A percentile compares a stretch with the other conserved stretches of the same genome.
These are phyloP conservation scores for Eupithecia insigniata DNA, from an alignment of 2,888 invertebrate genomes.

Conservation along the genomic window DNA sequence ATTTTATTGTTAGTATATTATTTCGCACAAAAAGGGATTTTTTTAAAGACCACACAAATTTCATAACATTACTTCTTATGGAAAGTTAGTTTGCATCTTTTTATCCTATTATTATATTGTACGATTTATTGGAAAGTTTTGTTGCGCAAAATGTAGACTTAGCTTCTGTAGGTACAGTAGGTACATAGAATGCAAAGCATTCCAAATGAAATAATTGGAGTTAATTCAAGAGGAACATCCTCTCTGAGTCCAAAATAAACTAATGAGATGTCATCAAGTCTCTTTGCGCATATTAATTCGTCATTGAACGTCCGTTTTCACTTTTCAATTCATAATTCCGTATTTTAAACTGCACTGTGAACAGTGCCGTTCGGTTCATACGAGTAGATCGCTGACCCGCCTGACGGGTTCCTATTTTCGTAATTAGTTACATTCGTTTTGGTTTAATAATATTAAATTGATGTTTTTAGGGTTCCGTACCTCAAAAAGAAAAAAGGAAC, in stretches of 20 bases:
- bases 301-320: constrained; percentile 33
- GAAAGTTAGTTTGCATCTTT: not conserved
- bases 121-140: not conserved
- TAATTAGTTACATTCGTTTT: no score
- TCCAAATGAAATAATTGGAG: constrained; percentile 27
- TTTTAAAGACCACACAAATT: no score
- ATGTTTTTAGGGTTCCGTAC: no score
- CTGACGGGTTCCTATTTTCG: no score
- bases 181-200: constrained; percentile 1
- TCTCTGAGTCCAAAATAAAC: constrained; percentile 35
- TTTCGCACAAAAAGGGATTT: no score
- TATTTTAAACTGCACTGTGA: not conserved
- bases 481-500: no score
- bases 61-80: not conserved
- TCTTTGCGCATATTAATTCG: constrained; percentile 36
- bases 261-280: constrained; percentile 34
- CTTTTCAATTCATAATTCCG: not conserved
- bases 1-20: not conserved
- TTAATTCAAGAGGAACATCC: constrained; percentile 31
- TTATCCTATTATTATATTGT: not conserved
- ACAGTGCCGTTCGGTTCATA: no score
- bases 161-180: not conserved
- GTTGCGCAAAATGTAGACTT: not conserved
- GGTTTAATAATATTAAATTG: no score
- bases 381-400: no score